Evolutionary conservation across 2,888 invertebrate genomes (phyloP).

Genomic region (Cosmia pyralina): DNA sequence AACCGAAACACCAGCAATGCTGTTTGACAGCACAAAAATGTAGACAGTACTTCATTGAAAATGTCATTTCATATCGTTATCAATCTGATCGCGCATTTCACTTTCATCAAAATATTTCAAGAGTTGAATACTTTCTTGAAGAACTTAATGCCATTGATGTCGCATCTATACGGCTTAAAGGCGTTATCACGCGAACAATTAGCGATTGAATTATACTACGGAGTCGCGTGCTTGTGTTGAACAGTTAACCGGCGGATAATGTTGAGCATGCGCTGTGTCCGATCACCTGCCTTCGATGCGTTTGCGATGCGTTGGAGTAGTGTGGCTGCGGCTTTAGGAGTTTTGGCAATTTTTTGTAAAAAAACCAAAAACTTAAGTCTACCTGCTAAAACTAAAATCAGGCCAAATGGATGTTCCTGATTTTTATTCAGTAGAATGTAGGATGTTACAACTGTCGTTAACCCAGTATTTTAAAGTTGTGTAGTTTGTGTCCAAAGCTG

Average conservation of each 20-base stretch:
- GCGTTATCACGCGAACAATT: slow-evolving; percentile 67
- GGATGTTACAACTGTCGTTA: neutral
- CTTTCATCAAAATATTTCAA: slow-evolving; percentile 41
- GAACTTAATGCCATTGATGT: neutral
- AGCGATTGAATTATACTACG: slow-evolving; percentile 74
- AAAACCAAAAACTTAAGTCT: too few species aligned
- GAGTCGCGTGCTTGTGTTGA: slow-evolving; percentile 71
- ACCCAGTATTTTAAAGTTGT: neutral
- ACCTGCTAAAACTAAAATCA: too few species aligned
- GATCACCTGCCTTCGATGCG: slow-evolving; percentile 68
- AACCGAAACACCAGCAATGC: neutral
- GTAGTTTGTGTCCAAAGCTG: neutral
- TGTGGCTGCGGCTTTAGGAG: slow-evolving; percentile 29
- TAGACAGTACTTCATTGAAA: neutral
- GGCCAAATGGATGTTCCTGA: neutral
- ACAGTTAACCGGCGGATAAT: slow-evolving; percentile 66
- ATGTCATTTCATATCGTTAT: neutral
- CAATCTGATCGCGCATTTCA: neutral
- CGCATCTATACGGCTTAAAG: slow-evolving; percentile 53
- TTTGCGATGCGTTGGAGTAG: slow-evolving; percentile 13
- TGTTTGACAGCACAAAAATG: neutral
- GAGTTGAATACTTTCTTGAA: slow-evolving; percentile 1
- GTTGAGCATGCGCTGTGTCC: slow-evolving; percentile 59
- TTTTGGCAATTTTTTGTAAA: neutral
- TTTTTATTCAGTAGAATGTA: neutral